Conservation (phyloP, 2,113 vertebrate species). For the Phrynosoma blainvillii region DNA sequence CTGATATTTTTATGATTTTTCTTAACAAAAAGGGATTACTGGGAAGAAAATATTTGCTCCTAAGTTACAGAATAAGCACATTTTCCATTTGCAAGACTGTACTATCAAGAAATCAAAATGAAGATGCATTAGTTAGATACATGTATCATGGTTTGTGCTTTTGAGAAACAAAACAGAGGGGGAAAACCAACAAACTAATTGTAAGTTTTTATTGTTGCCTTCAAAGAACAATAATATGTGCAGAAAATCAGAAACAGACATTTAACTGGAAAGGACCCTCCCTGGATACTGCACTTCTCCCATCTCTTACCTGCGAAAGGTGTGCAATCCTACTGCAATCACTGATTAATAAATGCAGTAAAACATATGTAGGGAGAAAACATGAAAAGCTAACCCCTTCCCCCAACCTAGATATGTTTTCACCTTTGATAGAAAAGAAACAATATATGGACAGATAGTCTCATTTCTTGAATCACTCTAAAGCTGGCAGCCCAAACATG, state of each 20-base stretch:
- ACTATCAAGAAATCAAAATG: background rate
- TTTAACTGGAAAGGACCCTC: background rate
- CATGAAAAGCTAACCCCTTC: background rate
- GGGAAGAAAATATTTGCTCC: background rate
- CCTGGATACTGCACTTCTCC: background rate
- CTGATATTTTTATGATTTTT: no score
- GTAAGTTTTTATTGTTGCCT: background rate
- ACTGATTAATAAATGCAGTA: background rate
- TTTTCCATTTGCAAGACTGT: background rate
- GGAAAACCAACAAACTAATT: background rate
- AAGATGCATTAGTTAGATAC: background rate
- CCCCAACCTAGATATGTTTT: background rate
- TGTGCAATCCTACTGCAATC: background rate
- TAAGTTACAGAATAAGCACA: background rate
- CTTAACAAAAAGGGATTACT: background rate
- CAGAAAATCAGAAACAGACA: background rate
- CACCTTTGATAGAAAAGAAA: background rate
- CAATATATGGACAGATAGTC: background rate
- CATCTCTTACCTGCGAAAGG: background rate
- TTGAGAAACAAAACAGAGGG: background rate
- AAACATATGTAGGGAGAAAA: background rate
- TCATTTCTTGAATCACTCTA: background rate
- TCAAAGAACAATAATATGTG: background rate
- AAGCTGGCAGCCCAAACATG: background rate
- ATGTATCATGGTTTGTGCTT: no score